Evolutionary conservation across 2,797 vertebrate genomes (phyloP), one percentile per base, ranked within the genome.

Genomic region (Hydrocynus forskahlii): DNA sequence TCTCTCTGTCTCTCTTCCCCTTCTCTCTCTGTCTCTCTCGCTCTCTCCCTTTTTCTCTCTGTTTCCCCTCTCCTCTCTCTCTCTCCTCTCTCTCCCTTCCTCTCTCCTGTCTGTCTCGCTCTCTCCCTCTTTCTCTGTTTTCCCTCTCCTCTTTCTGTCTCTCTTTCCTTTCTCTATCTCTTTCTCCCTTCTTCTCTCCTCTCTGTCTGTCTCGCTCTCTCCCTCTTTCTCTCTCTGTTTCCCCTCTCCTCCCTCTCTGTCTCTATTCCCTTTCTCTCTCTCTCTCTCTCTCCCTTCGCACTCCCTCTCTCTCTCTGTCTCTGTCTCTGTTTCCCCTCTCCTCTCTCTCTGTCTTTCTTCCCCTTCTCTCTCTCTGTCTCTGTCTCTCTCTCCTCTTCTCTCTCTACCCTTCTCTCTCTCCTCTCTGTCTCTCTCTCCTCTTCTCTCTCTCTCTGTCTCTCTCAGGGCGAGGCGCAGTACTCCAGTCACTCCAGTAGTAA

Each of bases 401-500:
- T 23, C n/a, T 60, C 57, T 23, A 8, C 12, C 57, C 12, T 7
- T 57, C 55, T 57, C 55, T 57, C 55, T 57, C 55, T 57, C 57
- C 19, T n/a, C n/a, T n/a, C n/a, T n/a, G n/a, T n/a, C n/a, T n/a
- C n/a, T n/a, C 21, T 12, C 35, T 59, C 14, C 12, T 19, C 69
- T 43, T 72, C 45, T 23, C 45, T 71, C 64, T 2, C 4, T 48
- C 54, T 75, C 43, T 66, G 50, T 87, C 13, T 48, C 73, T 80
- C 43, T 52, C 89, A 98, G 97, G 95, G 95, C 0, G 97, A 98
- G 68, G 83, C 94, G 5, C 96, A 95, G 57, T 97, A 96, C 87
- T 98, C 97, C 50, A 98, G 97, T 87, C 96, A 97, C 89, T 97
- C 97, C 89, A 97, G 97, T 94, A 98, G 96, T 78, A 98, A 97